These are phyloP conservation scores for Centroberyx gerrardi DNA, from an alignment of 2,797 vertebrate genomes.

Conservation along the genomic window DNA sequence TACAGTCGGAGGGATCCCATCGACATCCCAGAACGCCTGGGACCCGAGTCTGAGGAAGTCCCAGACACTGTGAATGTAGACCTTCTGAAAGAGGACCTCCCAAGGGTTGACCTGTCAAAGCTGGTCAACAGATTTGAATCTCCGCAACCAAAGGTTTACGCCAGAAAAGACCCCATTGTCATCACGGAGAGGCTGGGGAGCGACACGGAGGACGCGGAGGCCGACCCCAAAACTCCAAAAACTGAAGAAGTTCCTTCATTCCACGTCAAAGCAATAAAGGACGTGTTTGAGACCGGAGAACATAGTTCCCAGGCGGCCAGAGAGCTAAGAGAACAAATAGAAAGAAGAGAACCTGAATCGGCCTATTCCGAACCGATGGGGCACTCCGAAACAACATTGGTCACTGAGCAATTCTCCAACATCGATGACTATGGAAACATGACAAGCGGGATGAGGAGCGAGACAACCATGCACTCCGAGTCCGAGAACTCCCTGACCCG, in stretches of 20 bases:
- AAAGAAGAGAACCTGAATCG: slow-evolving; percentile 78
- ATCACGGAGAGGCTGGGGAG: slow-evolving; percentile 85
- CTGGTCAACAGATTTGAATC: slow-evolving; percentile 87
- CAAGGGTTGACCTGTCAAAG: slow-evolving; percentile 83
- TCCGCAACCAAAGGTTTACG: slow-evolving; percentile 80
- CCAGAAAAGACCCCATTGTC: slow-evolving; percentile 83
- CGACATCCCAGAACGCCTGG: slow-evolving; percentile 83
- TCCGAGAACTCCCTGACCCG: slow-evolving; percentile 81
- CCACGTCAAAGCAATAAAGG: slow-evolving; percentile 87
- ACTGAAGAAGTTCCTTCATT: slow-evolving; percentile 83
- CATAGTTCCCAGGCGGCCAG: slow-evolving; percentile 82
- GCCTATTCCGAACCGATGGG: slow-evolving; percentile 51
- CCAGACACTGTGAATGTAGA: slow-evolving; percentile 57
- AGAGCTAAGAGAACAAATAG: slow-evolving; percentile 83
- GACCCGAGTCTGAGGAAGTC: slow-evolving; percentile 82
- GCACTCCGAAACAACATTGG: slow-evolving; percentile 76
- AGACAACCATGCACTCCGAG: slow-evolving; percentile 75
- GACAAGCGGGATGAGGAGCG: slow-evolving; percentile 69
- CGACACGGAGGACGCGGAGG: slow-evolving; percentile 81
- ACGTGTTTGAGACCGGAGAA: slow-evolving; percentile 88
- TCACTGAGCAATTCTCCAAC: slow-evolving; percentile 83
- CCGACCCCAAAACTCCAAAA: slow-evolving; percentile 67
- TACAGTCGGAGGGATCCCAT: slow-evolving; percentile 86
- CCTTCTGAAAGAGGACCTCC: slow-evolving; percentile 82
- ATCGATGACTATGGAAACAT: slow-evolving; percentile 85